Percentiles rank a stretch among this genome's conserved stretches.
These are phyloP conservation scores for Phasianus colchicus DNA, from an alignment of 2,113 vertebrate genomes.

Conservation along the genomic window DNA sequence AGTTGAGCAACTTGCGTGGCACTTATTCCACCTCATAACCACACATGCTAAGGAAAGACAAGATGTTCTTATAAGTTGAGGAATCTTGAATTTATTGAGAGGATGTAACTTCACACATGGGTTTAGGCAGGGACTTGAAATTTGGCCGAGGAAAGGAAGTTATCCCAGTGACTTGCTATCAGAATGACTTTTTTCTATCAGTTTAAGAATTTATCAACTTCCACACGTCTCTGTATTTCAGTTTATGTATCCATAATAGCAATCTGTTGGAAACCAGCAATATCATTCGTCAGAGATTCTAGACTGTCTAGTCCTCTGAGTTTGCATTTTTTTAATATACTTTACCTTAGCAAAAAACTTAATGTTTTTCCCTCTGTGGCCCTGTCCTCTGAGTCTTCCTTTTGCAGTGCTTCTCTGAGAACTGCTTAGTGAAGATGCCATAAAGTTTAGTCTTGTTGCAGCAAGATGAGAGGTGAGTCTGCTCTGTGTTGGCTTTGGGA, in stretches of 20 bases:
- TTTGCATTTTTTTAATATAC: background rate
- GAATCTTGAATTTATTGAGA: background rate
- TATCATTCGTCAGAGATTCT: background rate
- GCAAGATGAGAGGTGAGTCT: background rate
- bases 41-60: background rate
- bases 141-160: background rate
- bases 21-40: background rate
- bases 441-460: background rate
- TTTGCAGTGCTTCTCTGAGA: background rate
- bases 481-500: background rate
- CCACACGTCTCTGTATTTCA: background rate
- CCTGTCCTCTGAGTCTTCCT: background rate
- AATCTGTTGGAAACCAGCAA: background rate
- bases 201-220: background rate
- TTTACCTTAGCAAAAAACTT: background rate
- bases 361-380: background rate
- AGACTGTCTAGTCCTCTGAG: background rate
- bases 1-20: background rate
- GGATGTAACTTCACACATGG: background rate
- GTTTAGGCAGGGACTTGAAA: background rate
- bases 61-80: background rate
- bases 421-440: background rate
- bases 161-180: background rate
- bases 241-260: background rate
- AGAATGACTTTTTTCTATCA: background rate